Evolutionary conservation across 2,888 invertebrate species (phyloP).

Genomic region (Rhagophthalmus giganteus): DNA sequence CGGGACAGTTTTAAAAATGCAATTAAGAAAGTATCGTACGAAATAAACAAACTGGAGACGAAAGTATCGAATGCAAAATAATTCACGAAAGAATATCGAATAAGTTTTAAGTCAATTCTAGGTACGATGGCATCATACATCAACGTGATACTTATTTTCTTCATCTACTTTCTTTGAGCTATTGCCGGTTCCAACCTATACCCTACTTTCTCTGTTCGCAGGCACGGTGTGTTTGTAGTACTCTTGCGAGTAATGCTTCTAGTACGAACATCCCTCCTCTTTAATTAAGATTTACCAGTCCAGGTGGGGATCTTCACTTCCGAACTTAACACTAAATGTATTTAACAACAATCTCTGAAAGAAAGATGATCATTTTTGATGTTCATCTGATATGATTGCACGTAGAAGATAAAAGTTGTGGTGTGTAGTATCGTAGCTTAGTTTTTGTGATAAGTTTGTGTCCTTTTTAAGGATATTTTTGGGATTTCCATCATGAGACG

Average conservation of each 20-base stretch:
- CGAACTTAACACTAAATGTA: slow-evolving; percentile 35
- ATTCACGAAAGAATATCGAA: too few species aligned
- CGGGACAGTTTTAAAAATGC: too few species aligned
- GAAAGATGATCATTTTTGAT: slow-evolving; percentile 38
- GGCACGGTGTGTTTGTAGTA: slow-evolving; percentile 24
- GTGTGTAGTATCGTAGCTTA: slow-evolving; percentile 26
- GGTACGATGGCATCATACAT: slow-evolving; percentile 30
- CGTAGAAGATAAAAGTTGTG: slow-evolving; percentile 26
- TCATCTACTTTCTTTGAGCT: slow-evolving; percentile 28
- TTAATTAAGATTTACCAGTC: slow-evolving; percentile 29
- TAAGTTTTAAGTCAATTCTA: slow-evolving; percentile 26
- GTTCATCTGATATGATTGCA: slow-evolving; percentile 36
- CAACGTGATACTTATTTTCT: slow-evolving; percentile 36
- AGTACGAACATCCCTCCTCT: slow-evolving; percentile 36
- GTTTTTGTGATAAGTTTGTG: slow-evolving; percentile 33
- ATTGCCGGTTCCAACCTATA: slow-evolving; percentile 30
- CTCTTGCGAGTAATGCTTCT: slow-evolving; percentile 24
- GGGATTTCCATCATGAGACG: slow-evolving; percentile 34
- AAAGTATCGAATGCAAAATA: too few species aligned
- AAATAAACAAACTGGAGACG: too few species aligned
- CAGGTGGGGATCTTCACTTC: slow-evolving; percentile 36
- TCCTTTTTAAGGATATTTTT: slow-evolving; percentile 31
- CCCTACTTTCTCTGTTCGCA: slow-evolving; percentile 43
- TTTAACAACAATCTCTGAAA: slow-evolving; percentile 40
- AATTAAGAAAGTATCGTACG: too few species aligned